Conservation (phyloP, 2,888 invertebrate genomes). For the Fabriciana adippe region DNA sequence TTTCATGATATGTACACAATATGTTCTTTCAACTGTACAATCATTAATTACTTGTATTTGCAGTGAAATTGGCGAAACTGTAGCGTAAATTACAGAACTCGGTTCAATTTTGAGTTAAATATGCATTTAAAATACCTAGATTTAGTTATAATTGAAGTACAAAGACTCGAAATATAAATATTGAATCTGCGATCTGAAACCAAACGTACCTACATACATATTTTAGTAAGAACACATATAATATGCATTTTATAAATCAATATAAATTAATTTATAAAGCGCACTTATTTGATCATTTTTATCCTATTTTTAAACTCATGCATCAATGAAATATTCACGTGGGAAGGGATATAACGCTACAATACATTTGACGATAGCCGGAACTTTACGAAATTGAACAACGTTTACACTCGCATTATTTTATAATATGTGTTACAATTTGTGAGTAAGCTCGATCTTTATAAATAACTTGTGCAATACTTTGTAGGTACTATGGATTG, state of each 20-base stretch:
- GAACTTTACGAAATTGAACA: constrained; percentile 19
- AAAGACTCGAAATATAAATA: constrained; percentile 62
- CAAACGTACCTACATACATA: constrained; percentile 3
- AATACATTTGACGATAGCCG: constrained; percentile 17
- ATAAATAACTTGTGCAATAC: constrained; percentile 1
- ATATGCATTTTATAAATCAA: too few relatives aligned
- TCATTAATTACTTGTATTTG: constrained; percentile 53
- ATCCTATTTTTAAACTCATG: constrained; percentile 7
- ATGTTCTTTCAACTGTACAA: constrained; percentile 41
- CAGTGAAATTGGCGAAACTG: constrained; percentile 55
- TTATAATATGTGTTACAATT: constrained; percentile 1
- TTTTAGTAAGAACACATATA: neutral
- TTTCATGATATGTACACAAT: constrained; percentile 38
- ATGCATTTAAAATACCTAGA: constrained; percentile 78
- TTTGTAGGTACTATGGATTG: neutral
- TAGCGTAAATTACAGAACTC: constrained; percentile 55
- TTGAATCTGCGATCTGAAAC: constrained; percentile 5
- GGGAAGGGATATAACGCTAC: constrained; percentile 16
- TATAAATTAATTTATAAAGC: neutral
- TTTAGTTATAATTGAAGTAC: constrained; percentile 70
- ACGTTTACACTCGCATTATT: constrained; percentile 26
- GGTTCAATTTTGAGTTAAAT: constrained; percentile 54
- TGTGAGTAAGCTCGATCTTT: neutral
- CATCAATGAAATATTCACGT: constrained; percentile 16
- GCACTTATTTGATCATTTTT: constrained; percentile 4